Evolutionary conservation across 2,888 invertebrate species (phyloP).

Genomic region (Agrotis clavis): DNA sequence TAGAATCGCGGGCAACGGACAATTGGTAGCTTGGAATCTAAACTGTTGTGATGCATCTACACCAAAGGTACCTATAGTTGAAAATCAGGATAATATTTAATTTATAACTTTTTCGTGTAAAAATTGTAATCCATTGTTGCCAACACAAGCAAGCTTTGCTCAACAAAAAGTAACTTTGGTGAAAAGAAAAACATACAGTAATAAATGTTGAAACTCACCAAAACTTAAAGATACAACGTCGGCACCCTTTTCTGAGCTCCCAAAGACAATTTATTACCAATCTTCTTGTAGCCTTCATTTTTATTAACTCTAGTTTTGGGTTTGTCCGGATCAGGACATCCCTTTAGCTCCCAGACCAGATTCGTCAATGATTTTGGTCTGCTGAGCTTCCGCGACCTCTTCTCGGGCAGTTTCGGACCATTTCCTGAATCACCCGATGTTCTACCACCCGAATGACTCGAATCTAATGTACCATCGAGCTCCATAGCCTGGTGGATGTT

Average conservation of each 20-base stretch:
- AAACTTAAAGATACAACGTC: conserved; percentile 90
- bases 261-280: conserved; percentile 88
- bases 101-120: too few relatives aligned
- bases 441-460: conserved; percentile 96
- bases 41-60: too few relatives aligned
- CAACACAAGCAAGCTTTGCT: too few relatives aligned
- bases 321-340: conserved; percentile 87
- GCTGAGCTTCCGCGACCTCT: conserved; percentile 95
- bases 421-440: conserved; percentile 96
- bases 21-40: too few relatives aligned
- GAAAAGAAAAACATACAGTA: background rate
- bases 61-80: too few relatives aligned
- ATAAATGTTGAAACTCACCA: conserved; percentile 76
- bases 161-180: too few relatives aligned
- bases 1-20: too few relatives aligned
- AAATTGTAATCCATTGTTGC: too few relatives aligned
- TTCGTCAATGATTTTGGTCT: conserved; percentile 96
- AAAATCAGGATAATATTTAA: too few relatives aligned
- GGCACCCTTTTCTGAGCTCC: conserved; percentile 91
- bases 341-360: conserved; percentile 95
- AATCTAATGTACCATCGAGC: conserved; percentile 96
- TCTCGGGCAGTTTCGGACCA: conserved; percentile 95
- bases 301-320: conserved; percentile 89
- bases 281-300: conserved; percentile 89
- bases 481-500: conserved; percentile 94